Evolutionary conservation across 1,140 invertebrate genomes (phyloP).

Genomic region (Drosophila nigromelanica): DNA sequence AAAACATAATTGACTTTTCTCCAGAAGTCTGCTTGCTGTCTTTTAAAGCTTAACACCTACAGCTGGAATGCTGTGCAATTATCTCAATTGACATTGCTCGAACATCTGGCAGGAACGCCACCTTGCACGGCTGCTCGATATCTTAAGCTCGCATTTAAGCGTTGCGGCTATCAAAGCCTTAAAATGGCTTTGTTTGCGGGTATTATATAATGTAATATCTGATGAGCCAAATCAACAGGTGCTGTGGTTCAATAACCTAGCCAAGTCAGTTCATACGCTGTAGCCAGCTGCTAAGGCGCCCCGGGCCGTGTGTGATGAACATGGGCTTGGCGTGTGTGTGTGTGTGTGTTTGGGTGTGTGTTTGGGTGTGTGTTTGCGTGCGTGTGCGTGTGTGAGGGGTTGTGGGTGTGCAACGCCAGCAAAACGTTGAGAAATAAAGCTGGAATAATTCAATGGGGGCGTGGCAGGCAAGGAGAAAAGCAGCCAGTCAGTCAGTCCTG

Average conservation of each 20-base stretch:
- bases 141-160: neutral
- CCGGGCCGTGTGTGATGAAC: neutral
- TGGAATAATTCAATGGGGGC: constrained; percentile 72
- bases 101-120: neutral
- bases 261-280: no score
- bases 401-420: constrained; percentile 31
- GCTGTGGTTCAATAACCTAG: constrained; percentile 72
- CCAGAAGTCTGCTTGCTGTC: no score
- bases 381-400: neutral
- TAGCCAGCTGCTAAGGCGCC: constrained; percentile 42
- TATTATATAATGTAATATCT: constrained; percentile 32
- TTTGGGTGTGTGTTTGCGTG: no score
- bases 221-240: constrained; percentile 51
- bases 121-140: no score
- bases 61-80: neutral
- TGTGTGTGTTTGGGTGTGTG: constrained; percentile 36
- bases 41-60: neutral
- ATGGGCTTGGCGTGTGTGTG: no score
- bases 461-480: constrained; percentile 12
- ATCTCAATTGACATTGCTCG: neutral
- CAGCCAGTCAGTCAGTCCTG: constrained; percentile 21
- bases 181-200: constrained; percentile 26
- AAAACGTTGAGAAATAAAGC: constrained; percentile 44
- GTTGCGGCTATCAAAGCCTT: constrained; percentile 5
- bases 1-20: no score